Percentiles rank a stretch among this genome's conserved stretches.
phyloP scores from a whole-genome alignment of 2,113 vertebrate genomes.

The Anthoscopus minutus region DNA sequence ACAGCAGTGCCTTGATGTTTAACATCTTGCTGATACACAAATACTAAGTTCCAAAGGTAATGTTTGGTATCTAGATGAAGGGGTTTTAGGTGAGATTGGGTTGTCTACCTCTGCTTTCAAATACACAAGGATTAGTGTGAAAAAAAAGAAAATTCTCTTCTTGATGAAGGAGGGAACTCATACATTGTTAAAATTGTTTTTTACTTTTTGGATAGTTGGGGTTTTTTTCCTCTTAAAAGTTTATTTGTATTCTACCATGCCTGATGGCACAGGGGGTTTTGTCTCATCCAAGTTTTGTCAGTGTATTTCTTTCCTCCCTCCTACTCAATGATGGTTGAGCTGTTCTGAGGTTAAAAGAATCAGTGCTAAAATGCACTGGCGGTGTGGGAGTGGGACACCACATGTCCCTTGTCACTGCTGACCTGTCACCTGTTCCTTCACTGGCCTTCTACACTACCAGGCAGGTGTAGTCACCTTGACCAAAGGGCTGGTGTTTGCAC shows the following conservation, averaged over 20 bases:
- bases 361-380: background rate
- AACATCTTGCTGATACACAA: background rate
- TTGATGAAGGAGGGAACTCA: background rate
- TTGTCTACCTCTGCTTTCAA: background rate
- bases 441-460: background rate
- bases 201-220: background rate
- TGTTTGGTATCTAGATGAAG: background rate
- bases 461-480: background rate
- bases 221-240: background rate
- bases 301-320: background rate
- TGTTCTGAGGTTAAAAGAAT: background rate
- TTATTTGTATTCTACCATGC: background rate
- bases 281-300: background rate
- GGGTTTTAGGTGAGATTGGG: background rate
- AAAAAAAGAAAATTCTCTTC: background rate
- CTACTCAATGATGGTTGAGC: background rate
- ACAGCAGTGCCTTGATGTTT: background rate
- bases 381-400: background rate
- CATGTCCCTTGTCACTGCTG: accelerated
- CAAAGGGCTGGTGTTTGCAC: background rate
- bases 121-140: background rate
- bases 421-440: background rate
- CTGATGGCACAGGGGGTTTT: background rate
- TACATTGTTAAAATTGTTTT: background rate
- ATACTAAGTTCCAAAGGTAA: background rate